Evolutionary conservation across 1,140 invertebrate genomes (phyloP), one percentile per base, ranked within the genome.

Genomic region (Drosophila leontia): DNA sequence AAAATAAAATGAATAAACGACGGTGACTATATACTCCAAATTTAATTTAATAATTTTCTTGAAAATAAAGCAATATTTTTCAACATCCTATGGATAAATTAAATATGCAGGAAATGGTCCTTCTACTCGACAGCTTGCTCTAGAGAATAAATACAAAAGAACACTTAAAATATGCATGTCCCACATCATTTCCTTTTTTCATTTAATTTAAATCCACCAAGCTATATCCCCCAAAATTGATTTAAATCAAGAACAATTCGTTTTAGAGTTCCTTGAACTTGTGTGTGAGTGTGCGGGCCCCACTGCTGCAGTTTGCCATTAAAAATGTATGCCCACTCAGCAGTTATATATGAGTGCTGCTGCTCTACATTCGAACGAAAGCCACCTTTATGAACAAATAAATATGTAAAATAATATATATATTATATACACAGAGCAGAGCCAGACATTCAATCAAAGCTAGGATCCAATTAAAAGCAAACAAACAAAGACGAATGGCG

Each of bases 191-290:
- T 57, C 42, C 53, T 23, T 53, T 39, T 67, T 67, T 32, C 37
- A 70, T 70, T 57, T 56, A 56, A 53, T 69, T 39, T 41, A 29
- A 29, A 41, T 45, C n/a, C 57, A 32, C 19, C 12, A 7, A 26
- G 37, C n/a, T 19, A 11, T 17, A n/a, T 48, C 7, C 32, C 65
- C 15, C n/a, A 32, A 56, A 17, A 32, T 42, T 19, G 7, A 58
- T 71, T 71, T 58, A 48, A 71, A 59, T 71, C 69, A 72, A 59
- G 69, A 72, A 29, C 67, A 48, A 48, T 58, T 71, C 44, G 13
- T 50, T 72, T 71, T 34, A 57, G 56, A 72, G 69, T 72, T 72
- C 69, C 67, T 72, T 72, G 69, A 72, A 72, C 69, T 71, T 72
- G 35, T 50, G 48, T 51, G 5, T 0, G 45, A 13, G 19, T 47